Base-by-base conservation (phyloP, 1,140 invertebrate genomes). In the Drosophila ficusphila region DNA sequence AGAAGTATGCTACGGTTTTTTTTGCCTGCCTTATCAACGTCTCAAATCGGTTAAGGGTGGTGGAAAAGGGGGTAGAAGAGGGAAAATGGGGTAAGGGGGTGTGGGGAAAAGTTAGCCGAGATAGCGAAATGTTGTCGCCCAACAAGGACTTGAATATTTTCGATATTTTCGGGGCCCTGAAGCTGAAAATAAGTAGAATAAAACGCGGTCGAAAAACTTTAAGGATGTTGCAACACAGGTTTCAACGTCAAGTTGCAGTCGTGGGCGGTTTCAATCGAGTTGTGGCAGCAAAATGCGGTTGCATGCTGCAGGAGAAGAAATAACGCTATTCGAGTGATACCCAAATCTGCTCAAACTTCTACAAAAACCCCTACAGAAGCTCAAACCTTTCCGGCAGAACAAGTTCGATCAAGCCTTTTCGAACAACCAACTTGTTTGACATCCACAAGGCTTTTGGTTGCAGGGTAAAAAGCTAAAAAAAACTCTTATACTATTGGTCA, bases 41-140 rank as follows among this genome's bases (percentile, higher is more conserved):
- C 79, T 85, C 52, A 60, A 33, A 85, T 85, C 81, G 60, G 5
- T 51, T 12, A 16, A 14, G 12, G 8, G 12, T 46, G 42, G 16
- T 46, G 6, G n/a, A 1, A 16, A 14, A 5, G 1, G 18, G 9
- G 7, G n/a, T n/a, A n/a, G n/a, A n/a, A n/a, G n/a, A n/a, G n/a
- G n/a, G n/a, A n/a, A n/a, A n/a, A n/a, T n/a, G 18, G 8, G 12
- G 33, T 6, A 18, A 11, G 34, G 23, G 36, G 23, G 11, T 11
- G 38, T 27, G 41, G 53, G 68, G 54, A 56, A 76, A 82, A 85
- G 61, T 86, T 79, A 61, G 64, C 72, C 72, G 54, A 85, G 73
- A 76, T 86, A 78, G 46, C 60, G 71, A 67, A 76, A 54, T 54
- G 58, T 68, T 72, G 54, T 54, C 56, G 64, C 69, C 62, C 47